Base-by-base conservation (phyloP, 2,113 vertebrate species). In the Podilymbus podiceps region DNA sequence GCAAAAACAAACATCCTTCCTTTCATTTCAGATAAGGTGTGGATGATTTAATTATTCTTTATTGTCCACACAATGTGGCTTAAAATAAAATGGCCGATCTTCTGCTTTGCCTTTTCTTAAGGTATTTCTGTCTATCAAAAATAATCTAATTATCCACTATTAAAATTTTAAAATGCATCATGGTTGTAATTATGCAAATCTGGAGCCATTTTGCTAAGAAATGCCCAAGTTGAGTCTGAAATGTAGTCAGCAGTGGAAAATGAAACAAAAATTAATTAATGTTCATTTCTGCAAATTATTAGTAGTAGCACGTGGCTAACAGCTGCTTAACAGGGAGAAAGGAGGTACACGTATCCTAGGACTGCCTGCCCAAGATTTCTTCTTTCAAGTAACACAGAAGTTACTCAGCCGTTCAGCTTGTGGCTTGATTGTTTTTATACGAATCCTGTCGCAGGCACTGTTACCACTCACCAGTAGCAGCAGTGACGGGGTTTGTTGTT, bases 41-140 rank as follows among this genome's bases (percentile, higher is more conserved):
- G 97, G 97, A 98, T 97, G 98, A 97, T 95, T 98, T 97, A 98
- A 98, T 98, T 98, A 98, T 97, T 97, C 94, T 89, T 84, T 97
- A 97, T 64, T 97, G 96, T 97, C 97, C 97, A 71, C 2, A 33
- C 79, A 82, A 95, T 10, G 40, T 42, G 74, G 90, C 90, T 96
- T 93, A 79, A 96, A 96, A 97, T 96, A 95, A 97, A 98, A 91
- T 38, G 30, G 55, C 66, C 30, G 52, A 66, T 53, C 63, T 89
- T 68, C 76, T 92, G 72, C 83, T 59, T 89, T 85, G n/a, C 67
- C 52, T 95, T 86, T 71, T 83, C 66, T 85, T 12, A 31, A 92
- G 73, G 46, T 85, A 77, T 77, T 96, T 88, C 79, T 71, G 83
- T 44, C 62, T 68, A 79, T 89, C 30, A 42, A 63, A 76, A 55